Evolutionary conservation across 2,888 invertebrate genomes (phyloP), one percentile per base, ranked within the genome.

Genomic region (Netelia melanura): DNA sequence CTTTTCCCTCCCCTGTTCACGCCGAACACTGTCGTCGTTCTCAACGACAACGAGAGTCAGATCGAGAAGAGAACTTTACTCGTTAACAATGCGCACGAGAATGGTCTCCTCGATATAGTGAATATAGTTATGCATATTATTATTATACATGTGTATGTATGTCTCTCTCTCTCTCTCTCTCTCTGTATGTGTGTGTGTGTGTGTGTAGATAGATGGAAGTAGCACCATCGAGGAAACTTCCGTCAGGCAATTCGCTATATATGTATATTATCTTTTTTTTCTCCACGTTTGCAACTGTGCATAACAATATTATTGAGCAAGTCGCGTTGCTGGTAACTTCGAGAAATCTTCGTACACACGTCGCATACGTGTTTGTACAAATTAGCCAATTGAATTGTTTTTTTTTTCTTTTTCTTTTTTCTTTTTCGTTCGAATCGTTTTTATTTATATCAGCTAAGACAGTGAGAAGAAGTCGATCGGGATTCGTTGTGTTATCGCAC

Each of bases 41-140:
- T 52, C 62, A 77, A 84, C 83, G 78, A 86, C 84, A 84, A 81
- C 64, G 83, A 81, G 84, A 86, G 80, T 86, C 83, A 86, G 85
- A 85, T 84, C 84, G 86, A 64, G 74, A 77, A 77, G 81, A 74
- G 82, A 84, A 84, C 84, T 84, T 84, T 84, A 81, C 77, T 84
- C 84, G 81, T 84, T 81, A 84, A 84, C 81, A 84, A 81, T 84
- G 72, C 81, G 21, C 67, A 71, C 74, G 67, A 77, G 61, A 67
- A 43, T 71, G 48, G 56, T 17, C 71, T 61, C 62, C 30, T 38
- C 52, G 38, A 52, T 62, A 70, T 43, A 56, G 17, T 25, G 14
- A 17, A 43, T 44, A 23, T 38, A 52, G n/a, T 48, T 10, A 61
- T 23, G 23, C 67, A 9, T 77, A n/a, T 52, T 52, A 52, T 52